phyloP scores from a whole-genome alignment of 2,888 invertebrate genomes.

The Drosophila infuscata region DNA sequence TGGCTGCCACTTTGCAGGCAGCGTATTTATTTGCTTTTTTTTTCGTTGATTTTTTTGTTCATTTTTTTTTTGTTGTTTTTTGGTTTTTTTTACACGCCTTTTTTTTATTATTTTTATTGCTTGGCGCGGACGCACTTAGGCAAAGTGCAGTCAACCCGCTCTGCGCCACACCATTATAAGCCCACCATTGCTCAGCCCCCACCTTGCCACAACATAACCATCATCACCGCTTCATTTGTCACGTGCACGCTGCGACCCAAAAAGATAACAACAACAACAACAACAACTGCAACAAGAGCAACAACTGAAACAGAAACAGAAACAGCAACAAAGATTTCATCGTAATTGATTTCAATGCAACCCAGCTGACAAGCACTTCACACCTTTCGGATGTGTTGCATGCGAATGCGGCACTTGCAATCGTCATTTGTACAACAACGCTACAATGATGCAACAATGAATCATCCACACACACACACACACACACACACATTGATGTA shows the following conservation, averaged over 20 bases:
- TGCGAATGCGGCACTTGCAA: conserved; percentile 37
- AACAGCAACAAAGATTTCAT: conserved; percentile 51
- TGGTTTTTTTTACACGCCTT: neutral
- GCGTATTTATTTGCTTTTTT: neutral
- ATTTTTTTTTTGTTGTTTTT: neutral
- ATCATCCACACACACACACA: neutral
- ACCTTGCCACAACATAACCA: conserved; percentile 17
- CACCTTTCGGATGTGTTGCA: conserved; percentile 40
- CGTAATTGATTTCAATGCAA: conserved; percentile 62
- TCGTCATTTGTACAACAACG: conserved; percentile 13
- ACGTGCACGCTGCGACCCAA: conserved; percentile 62
- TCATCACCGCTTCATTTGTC: conserved; percentile 51
- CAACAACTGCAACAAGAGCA: neutral
- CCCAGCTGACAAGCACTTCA: conserved; percentile 32
- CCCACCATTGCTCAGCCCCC: neutral
- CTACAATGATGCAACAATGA: neutral
- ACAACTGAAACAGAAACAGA: neutral
- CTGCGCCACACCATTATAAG: neutral
- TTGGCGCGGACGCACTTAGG: conserved; percentile 63
- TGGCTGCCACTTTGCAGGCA: conserved; percentile 39
- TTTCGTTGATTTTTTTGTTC: neutral
- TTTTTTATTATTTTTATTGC: conserved; percentile 64
- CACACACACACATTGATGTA: neutral
- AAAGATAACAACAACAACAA: conserved; percentile 51
- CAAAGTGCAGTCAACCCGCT: conserved; percentile 64